Evolutionary conservation across 92 coral and sea anemone genomes (phyloP).

Genomic region (Epizoanthus scotinus): DNA sequence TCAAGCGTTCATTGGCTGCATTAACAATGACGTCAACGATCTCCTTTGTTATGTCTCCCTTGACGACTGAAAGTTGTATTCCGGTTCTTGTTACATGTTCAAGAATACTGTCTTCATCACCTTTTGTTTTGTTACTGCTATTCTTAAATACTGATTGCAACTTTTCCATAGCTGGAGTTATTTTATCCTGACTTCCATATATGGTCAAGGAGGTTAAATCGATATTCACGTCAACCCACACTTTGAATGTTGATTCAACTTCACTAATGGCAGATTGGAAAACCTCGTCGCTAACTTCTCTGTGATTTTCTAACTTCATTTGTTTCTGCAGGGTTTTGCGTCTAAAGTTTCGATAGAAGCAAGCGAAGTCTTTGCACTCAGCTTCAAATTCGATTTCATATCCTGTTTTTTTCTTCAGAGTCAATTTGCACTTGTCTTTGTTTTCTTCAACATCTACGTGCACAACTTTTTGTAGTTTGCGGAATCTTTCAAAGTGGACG

Average conservation of each 20-base stretch:
- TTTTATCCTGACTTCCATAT: constrained; percentile 1
- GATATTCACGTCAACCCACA: neutral
- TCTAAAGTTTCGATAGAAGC: neutral
- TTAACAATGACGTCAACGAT: constrained; percentile 49
- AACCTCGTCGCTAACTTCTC: neutral
- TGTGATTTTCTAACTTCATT: neutral
- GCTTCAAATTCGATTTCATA: neutral
- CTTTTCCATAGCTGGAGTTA: constrained; percentile 1
- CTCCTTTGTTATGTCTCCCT: constrained; percentile 52
- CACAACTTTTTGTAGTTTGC: neutral
- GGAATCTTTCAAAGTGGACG: neutral
- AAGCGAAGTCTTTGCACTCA: neutral
- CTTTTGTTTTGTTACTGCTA: neutral
- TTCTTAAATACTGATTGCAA: neutral
- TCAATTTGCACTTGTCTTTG: neutral
- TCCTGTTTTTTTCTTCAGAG: neutral
- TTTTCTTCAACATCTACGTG: neutral
- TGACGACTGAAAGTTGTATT: constrained; percentile 37
- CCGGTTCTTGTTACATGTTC: constrained; percentile 21
- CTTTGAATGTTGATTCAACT: neutral
- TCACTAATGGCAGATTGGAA: constrained; percentile 7
- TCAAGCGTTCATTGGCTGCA: constrained; percentile 37
- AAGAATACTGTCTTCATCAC: neutral
- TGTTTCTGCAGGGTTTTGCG: neutral
- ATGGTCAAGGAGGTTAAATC: constrained; percentile 8